Percentiles rank a stretch among this genome's conserved stretches.
phyloP scores from a whole-genome alignment of 2,113 vertebrate genomes.

The Phoenicopterus ruber region DNA sequence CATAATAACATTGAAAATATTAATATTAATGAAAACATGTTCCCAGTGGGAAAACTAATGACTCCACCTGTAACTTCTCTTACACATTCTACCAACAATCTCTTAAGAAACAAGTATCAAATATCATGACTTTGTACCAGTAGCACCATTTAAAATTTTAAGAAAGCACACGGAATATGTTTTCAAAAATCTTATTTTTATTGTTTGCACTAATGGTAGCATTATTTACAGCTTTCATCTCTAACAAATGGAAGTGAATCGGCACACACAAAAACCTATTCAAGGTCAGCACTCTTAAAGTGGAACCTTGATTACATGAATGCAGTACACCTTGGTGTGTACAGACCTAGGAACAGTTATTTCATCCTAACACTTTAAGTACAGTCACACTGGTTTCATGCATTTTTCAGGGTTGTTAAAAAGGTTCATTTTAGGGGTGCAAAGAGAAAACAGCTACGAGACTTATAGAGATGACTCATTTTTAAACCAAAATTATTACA shows the following conservation, averaged over 20 bases:
- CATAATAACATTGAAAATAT: background rate
- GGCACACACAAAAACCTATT: background rate
- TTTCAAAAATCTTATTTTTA: constrained; percentile 25
- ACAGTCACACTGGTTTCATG: background rate
- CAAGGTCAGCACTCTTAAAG: background rate
- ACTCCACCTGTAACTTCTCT: background rate
- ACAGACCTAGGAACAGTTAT: background rate
- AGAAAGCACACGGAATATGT: background rate
- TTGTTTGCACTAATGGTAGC: constrained; percentile 11
- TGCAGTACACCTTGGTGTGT: background rate
- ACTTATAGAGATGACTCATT: background rate
- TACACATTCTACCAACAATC: background rate
- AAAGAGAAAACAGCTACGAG: background rate
- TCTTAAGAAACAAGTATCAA: background rate
- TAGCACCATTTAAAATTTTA: background rate
- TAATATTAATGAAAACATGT: background rate
- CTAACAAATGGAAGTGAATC: background rate
- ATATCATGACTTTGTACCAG: background rate
- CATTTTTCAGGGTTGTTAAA: background rate
- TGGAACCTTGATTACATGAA: background rate
- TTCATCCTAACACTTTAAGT: background rate
- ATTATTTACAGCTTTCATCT: background rate
- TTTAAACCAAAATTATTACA: background rate
- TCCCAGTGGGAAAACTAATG: background rate
- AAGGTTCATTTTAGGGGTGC: background rate